phyloP scores from a whole-genome alignment of 2,113 vertebrate species.

The Hirundichthys speculiger region DNA sequence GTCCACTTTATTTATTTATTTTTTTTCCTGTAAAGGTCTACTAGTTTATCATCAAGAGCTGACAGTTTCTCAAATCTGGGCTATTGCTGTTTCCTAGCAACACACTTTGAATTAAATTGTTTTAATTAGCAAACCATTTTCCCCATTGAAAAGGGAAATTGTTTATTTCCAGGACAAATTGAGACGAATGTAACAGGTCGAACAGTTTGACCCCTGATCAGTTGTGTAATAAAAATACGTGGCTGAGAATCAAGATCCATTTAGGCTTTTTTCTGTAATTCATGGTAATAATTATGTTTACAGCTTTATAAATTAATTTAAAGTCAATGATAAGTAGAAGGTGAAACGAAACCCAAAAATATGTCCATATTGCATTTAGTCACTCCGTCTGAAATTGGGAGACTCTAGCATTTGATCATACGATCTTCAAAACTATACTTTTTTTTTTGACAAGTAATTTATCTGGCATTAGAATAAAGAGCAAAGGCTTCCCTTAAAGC shows the following conservation, averaged over 20 bases:
- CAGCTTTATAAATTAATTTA: no score
- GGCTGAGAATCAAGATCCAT: neutral
- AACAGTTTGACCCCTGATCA: constrained; percentile 13
- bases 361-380: neutral
- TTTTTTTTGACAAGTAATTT: neutral
- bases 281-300: no score
- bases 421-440: neutral
- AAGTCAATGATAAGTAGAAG: no score
- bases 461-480: neutral
- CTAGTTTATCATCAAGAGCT: constrained; percentile 15
- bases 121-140: constrained; percentile 27
- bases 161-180: constrained; percentile 15
- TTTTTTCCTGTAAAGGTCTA: constrained; percentile 2
- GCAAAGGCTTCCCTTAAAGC: neutral
- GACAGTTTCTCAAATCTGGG: constrained; percentile 16
- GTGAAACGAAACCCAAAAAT: neutral
- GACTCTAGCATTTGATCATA: neutral
- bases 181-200: constrained; percentile 2
- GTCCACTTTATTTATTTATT: neutral
- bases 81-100: constrained; percentile 62
- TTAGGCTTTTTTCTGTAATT: neutral
- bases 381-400: neutral
- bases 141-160: neutral
- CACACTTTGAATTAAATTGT: constrained; percentile 32
- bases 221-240: neutral